These are phyloP conservation scores for Lasiurus cinereus DNA, from an alignment of 2,113 vertebrate genomes.

Conservation along the genomic window DNA sequence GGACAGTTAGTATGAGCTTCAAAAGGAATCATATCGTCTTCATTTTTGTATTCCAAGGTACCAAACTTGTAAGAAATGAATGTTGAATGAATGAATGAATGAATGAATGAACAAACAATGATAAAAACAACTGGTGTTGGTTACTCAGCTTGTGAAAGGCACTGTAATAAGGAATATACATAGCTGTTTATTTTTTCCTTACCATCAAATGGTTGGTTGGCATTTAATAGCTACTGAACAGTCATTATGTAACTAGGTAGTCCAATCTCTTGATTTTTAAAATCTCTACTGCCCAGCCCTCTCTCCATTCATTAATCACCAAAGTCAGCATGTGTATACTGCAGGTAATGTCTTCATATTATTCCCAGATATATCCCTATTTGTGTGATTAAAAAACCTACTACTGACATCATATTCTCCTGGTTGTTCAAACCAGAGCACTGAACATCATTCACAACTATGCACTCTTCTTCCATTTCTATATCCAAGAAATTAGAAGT, in stretches of 20 bases:
- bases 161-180: not conserved
- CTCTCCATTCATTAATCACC: not conserved
- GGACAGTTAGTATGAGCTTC: not conserved
- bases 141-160: constrained; percentile 10
- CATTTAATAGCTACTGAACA: not conserved
- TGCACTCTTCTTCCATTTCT: not conserved
- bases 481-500: not conserved
- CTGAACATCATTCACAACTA: not conserved
- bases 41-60: constrained; percentile 29
- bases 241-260: constrained; percentile 21
- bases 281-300: not conserved
- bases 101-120: too few relatives aligned
- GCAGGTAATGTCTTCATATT: not conserved
- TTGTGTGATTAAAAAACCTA: not conserved
- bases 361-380: not conserved
- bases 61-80: constrained; percentile 26
- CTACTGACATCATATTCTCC: not conserved
- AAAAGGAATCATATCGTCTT: not conserved
- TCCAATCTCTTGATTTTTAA: not conserved
- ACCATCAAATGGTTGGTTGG: not conserved
- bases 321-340: not conserved
- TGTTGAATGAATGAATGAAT: not conserved
- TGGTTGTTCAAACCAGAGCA: not conserved
- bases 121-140: constrained; percentile 47
- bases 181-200: constrained; percentile 50